Evolutionary conservation across 2,113 vertebrate species (phyloP), one percentile per base, ranked within the genome.

Genomic region (human (Homo sapiens)): DNA sequence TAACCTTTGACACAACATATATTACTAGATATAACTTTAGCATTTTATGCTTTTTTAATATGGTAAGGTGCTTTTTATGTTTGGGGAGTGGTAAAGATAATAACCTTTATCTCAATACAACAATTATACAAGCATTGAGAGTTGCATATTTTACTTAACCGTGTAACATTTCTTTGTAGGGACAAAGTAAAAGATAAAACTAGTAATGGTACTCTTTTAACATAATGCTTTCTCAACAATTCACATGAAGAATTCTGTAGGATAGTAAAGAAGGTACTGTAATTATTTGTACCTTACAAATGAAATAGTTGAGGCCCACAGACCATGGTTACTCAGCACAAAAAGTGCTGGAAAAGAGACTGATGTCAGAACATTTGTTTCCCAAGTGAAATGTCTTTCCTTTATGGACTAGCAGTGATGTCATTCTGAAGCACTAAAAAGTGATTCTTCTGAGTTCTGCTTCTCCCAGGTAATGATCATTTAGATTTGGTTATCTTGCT

Each of bases 101-200:
- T 64, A 45, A 64, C 27, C 75, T 93, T 95, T 82, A 57, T 38
- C 32, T 89, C 75, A 48, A 72, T n/a, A 83, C 20, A 78, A 27
- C 92, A 95, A 48, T 94, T 94, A 48, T 73, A 38, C 55, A 83
- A 72, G 32, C 22, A 32, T 61, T 82, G 27, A 84, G 52, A 22
- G 85, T 90, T 83, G 45, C 43, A 13, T 32, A 73, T 82, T 87
- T 96, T 88, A 66, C n/a, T 72, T 95, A 87, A 84, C 72, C 79
- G 12, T 64, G 5, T 90, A 89, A 35, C 52, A 70, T 81, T 89
- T 75, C 50, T 91, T 95, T 85, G 43, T 40, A 79, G 35, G 84
- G 45, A 61, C 8, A 89, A 76, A 83, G 30, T 23, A 89, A 66
- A 88, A 89, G 32, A 45, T 80, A 12, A 52, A 78, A 73, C 52